Conservation (phyloP, 2,888 invertebrate species). For the Scelioninae gen. 1 region DNA sequence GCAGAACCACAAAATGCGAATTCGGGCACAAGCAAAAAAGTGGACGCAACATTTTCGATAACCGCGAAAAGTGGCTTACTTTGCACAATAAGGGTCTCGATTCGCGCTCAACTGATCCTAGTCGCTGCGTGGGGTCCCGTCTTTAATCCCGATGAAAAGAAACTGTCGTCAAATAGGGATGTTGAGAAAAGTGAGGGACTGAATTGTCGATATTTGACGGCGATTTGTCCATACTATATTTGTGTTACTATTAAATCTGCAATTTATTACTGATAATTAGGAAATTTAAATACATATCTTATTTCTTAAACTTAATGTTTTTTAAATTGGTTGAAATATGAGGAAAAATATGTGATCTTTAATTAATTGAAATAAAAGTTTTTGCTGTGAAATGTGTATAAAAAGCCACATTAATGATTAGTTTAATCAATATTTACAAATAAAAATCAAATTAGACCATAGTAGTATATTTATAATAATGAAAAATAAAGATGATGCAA, state of each 20-base stretch:
- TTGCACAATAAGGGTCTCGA: conserved; percentile 76
- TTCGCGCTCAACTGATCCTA: conserved; percentile 79
- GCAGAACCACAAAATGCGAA: conserved; percentile 58
- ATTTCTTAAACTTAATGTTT: no score
- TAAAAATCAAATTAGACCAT: no score
- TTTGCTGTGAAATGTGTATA: no score
- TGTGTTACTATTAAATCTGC: conserved; percentile 40
- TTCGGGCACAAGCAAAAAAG: conserved; percentile 72
- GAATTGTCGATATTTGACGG: conserved; percentile 53
- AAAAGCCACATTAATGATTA: no score
- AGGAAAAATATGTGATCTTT: no score
- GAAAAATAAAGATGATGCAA: no score
- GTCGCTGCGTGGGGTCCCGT: conserved; percentile 80
- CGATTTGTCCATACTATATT: conserved; percentile 62
- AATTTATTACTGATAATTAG: conserved; percentile 20
- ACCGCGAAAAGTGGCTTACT: conserved; percentile 73
- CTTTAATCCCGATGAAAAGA: conserved; percentile 75
- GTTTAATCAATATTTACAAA: no score
- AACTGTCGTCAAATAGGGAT: conserved; percentile 75
- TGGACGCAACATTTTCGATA: conserved; percentile 74
- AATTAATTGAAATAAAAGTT: no score
- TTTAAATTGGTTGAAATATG: no score
- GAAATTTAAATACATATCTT: no score
- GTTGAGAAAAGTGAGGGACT: conserved; percentile 37
- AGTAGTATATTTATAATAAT: no score